Evolutionary conservation across 1,140 invertebrate genomes (phyloP), one percentile per base, ranked within the genome.

Genomic region (Pectinophora gossypiella): DNA sequence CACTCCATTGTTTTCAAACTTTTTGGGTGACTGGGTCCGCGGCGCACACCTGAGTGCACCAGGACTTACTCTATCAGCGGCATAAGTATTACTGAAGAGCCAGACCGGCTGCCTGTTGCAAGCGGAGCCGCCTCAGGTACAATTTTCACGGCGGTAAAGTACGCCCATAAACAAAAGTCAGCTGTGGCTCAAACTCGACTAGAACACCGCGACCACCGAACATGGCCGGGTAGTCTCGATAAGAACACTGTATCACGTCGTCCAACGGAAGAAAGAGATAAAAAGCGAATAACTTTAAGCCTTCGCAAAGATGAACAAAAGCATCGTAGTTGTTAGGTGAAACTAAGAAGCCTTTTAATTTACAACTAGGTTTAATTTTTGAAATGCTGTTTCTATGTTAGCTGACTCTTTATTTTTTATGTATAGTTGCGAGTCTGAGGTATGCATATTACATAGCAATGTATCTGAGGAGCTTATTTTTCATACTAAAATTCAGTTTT

Each of bases 41-140:
- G 40, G 47, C 35, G 47, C 55, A 50, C 59, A 53, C 42, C 46
- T 48, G 35, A 52, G 27, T 59, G 36, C 54, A 54, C 35, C 58
- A 44, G 47, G 57, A 72, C 68, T 51, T 50, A 48, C 70, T 56
- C 56, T 38, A 51, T 61, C 68, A 55, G 59, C 71, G 65, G 59
- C 68, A 69, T 69, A 70, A 64, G 62, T 71, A 69, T 65, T 56
- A 83, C 79, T 80, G 67, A 72, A 66, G 67, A 72, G 64, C 54
- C 59, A 64, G 72, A 65, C 64, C 70, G 67, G 52, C 60, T 68
- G n/a, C n/a, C n/a, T n/a, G 58, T 59, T 65, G 56, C 61, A 53
- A 74, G 75, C 65, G 72, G 69, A 67, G 61, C 67, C 56, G 66
- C 59, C 69, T 65, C 70, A 80, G 78, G 79, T 83, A 85, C 54